Conservation (phyloP, 2,797 vertebrate genomes). For the Myiotriccus ornatus region DNA sequence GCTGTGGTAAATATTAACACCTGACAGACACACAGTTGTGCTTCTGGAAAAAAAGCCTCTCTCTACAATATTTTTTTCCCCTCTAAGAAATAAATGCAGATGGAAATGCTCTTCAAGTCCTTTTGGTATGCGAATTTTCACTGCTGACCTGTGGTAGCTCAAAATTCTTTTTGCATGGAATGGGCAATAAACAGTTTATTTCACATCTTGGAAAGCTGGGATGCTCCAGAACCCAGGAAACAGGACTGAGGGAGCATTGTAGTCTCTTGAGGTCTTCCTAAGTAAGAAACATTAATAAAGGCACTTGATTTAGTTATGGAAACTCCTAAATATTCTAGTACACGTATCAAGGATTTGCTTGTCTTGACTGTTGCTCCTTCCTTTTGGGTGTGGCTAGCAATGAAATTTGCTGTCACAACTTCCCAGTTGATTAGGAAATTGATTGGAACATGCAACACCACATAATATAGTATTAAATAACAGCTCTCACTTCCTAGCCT, state of each 20-base stretch:
- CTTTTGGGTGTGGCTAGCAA: not conserved
- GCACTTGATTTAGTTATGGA: not conserved
- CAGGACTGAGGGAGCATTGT: not conserved
- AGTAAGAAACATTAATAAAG: not conserved
- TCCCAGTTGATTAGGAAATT: not conserved
- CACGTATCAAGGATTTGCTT: not conserved
- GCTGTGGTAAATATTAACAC: not conserved
- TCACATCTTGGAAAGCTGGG: not conserved
- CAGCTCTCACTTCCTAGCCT: not conserved
- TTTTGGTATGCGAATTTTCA: not conserved
- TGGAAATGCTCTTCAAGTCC: not conserved
- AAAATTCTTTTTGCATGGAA: not conserved
- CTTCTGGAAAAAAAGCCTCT: not conserved
- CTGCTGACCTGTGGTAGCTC: not conserved
- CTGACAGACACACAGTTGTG: accelerated
- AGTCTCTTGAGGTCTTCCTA: not conserved
- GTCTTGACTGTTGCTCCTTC: not conserved
- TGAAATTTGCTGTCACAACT: not conserved
- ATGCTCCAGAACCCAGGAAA: not conserved
- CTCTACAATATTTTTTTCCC: accelerated
- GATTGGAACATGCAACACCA: not conserved
- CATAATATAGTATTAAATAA: not conserved
- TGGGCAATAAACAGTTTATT: not conserved
- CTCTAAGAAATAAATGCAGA: not conserved
- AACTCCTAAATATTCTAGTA: not conserved